A percentile compares a stretch with the other conserved stretches of the same genome.
phyloP scores from a whole-genome alignment of 2,113 vertebrate species.

The Cynopterus brachyotis region DNA sequence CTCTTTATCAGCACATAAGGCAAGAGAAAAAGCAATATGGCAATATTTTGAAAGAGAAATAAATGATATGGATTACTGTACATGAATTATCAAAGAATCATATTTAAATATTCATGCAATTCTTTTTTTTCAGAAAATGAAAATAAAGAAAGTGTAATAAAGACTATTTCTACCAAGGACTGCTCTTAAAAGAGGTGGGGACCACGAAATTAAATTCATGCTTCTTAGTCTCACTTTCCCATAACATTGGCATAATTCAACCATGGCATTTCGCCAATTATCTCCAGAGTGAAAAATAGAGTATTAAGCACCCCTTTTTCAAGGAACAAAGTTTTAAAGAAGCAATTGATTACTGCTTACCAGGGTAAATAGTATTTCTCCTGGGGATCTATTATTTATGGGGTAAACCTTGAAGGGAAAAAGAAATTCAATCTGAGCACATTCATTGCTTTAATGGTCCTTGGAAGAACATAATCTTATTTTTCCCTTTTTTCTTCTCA shows the following conservation, averaged over 20 bases:
- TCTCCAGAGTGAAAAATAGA: slow-evolving; percentile 51
- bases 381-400: slow-evolving; percentile 61
- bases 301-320: not conserved
- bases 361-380: slow-evolving; percentile 49
- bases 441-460: slow-evolving; percentile 35
- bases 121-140: not conserved
- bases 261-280: slow-evolving; percentile 23
- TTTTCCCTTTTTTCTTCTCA: not conserved
- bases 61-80: not conserved
- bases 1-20: not conserved
- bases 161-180: not conserved
- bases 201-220: not conserved
- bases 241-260: not conserved
- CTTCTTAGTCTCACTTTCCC: not conserved
- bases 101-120: not conserved
- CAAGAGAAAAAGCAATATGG: not conserved
- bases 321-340: slow-evolving; percentile 43
- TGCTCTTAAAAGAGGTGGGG: not conserved
- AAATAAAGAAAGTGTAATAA: not conserved
- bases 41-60: not conserved
- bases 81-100: not conserved
- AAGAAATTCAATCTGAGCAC: slow-evolving; percentile 36
- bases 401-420: not conserved
- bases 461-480: not conserved
- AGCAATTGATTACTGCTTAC: slow-evolving; percentile 63